Evolutionary conservation across 2,888 invertebrate species (phyloP).

Genomic region (Melangyna quadrimaculata): DNA sequence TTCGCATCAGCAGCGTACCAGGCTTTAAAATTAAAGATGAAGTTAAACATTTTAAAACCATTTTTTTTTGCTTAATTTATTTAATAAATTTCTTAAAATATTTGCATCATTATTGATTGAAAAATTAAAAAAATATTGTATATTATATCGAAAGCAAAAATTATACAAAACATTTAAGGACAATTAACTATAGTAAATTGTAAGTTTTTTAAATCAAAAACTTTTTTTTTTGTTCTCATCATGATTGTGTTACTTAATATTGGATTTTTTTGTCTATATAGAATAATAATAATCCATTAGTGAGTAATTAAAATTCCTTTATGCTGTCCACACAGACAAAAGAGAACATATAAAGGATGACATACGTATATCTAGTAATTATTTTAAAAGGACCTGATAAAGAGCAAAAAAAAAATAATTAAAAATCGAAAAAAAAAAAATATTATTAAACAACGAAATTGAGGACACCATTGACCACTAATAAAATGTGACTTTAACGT

Average conservation of each 20-base stretch:
- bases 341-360: background rate
- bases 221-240: background rate
- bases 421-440: constrained; percentile 3
- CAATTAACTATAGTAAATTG: constrained; percentile 19
- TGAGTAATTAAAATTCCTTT: constrained; percentile 60
- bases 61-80: background rate
- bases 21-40: too few relatives aligned
- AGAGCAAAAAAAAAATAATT: background rate
- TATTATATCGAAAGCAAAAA: constrained; percentile 24
- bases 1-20: too few relatives aligned
- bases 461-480: constrained; percentile 35
- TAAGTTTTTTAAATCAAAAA: background rate
- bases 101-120: background rate
- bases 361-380: constrained; percentile 17
- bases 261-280: constrained; percentile 15
- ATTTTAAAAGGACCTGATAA: constrained; percentile 37
- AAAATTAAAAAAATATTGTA: background rate
- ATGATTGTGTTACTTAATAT: background rate
- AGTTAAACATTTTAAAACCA: too few relatives aligned
- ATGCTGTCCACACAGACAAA: constrained; percentile 6
- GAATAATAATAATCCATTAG: constrained; percentile 65
- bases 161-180: constrained; percentile 26
- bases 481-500: constrained; percentile 45
- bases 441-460: constrained; percentile 7
- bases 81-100: background rate